Evolutionary conservation across 35 echinoderm and acorn worm species (phyloP).

Genomic region (Stichopus chloronotus): DNA sequence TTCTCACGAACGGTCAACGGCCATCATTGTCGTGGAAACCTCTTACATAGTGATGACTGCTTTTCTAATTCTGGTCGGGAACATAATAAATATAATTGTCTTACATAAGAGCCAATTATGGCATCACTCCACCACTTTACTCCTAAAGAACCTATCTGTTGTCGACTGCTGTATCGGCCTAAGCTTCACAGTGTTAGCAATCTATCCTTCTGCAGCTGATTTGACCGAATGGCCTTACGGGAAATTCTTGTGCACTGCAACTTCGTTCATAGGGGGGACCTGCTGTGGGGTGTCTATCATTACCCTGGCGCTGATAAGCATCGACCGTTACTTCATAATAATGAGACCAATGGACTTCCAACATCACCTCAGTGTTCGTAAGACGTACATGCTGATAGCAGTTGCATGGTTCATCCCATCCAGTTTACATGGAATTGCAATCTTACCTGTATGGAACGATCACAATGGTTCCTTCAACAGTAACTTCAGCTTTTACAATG

Average conservation of each 20-base stretch:
- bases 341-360: conserved; percentile 4
- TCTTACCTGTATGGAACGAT: background rate
- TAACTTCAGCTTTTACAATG: conserved; percentile 33
- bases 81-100: conserved; percentile 7
- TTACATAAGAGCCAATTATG: conserved; percentile 20
- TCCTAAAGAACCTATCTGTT: conserved; percentile 33
- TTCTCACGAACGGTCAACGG: background rate
- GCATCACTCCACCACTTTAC: conserved; percentile 30
- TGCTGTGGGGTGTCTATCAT: conserved; percentile 37
- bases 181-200: conserved; percentile 26
- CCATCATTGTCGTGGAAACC: background rate
- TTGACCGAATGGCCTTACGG: conserved; percentile 16
- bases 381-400: background rate
- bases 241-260: background rate
- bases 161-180: conserved; percentile 45
- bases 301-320: conserved; percentile 13
- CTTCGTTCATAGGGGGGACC: conserved; percentile 27
- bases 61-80: conserved; percentile 13
- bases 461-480: background rate
- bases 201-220: conserved; percentile 30
- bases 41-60: background rate
- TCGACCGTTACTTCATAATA: conserved; percentile 50
- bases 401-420: conserved; percentile 13
- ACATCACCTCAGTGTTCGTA: conserved; percentile 8
- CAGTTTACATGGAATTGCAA: background rate